phyloP scores from a whole-genome alignment of 2,888 invertebrate genomes.

The Macrophya annulata region DNA sequence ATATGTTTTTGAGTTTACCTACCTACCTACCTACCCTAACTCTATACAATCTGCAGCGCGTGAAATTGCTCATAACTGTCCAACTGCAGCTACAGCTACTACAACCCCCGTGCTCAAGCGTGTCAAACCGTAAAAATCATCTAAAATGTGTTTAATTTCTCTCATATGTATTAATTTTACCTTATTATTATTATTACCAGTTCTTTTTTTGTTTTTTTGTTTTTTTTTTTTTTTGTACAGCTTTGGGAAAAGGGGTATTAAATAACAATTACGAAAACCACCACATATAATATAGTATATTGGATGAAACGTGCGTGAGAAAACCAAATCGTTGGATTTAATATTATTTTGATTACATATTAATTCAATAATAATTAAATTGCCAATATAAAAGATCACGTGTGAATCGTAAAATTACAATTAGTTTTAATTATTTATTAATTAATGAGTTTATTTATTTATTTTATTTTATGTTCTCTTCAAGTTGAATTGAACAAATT shows the following conservation, averaged over 20 bases:
- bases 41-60: conserved; percentile 12
- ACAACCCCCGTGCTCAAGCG: neutral
- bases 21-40: neutral
- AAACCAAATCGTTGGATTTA: neutral
- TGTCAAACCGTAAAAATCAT: conserved; percentile 10
- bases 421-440: too few relatives aligned
- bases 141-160: neutral
- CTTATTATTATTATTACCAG: neutral
- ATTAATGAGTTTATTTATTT: too few relatives aligned
- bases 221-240: too few relatives aligned
- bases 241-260: neutral
- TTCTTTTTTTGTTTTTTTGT: too few relatives aligned
- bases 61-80: conserved; percentile 24
- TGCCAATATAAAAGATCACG: neutral
- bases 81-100: neutral
- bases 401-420: too few relatives aligned
- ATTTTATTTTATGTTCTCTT: too few relatives aligned
- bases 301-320: neutral
- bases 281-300: too few relatives aligned
- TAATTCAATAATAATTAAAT: neutral
- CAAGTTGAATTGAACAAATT: too few relatives aligned
- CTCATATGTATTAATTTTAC: neutral
- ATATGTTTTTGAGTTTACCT: neutral
- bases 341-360: neutral
- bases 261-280: neutral